Percentiles rank a stretch among this genome's conserved stretches.
Conservation (phyloP, 2,797 vertebrate genomes). For the Sebastolobus alascanus region DNA sequence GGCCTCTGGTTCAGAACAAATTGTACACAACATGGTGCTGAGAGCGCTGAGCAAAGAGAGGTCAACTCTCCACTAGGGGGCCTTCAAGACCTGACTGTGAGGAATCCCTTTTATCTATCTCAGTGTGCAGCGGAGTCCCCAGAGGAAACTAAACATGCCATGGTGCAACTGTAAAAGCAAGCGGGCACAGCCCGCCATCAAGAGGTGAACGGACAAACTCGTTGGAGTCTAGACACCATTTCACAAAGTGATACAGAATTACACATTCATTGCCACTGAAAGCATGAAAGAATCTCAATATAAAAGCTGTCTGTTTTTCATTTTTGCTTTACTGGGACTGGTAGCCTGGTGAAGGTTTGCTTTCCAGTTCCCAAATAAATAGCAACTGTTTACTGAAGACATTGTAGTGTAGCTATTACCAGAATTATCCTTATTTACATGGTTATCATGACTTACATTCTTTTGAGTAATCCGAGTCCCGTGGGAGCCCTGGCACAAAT, state of each 20-base stretch:
- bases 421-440: slow-evolving; percentile 81
- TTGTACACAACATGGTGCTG: slow-evolving; percentile 32
- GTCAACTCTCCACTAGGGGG: slow-evolving; percentile 71
- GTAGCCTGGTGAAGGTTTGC: slow-evolving; percentile 42
- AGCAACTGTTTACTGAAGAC: slow-evolving; percentile 55
- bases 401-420: slow-evolving; percentile 64
- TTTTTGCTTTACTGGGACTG: slow-evolving; percentile 63
- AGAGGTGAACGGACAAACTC: slow-evolving; percentile 58
- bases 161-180: slow-evolving; percentile 37
- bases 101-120: slow-evolving; percentile 59
- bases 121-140: slow-evolving; percentile 39
- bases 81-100: slow-evolving; percentile 55
- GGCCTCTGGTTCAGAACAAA: slow-evolving; percentile 66
- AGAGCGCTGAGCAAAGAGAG: slow-evolving; percentile 49
- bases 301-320: slow-evolving; percentile 66
- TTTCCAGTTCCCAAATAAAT: slow-evolving; percentile 47
- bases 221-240: slow-evolving; percentile 50
- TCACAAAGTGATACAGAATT: slow-evolving; percentile 66
- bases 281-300: slow-evolving; percentile 69
- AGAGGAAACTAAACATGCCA: no score
- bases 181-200: slow-evolving; percentile 60
- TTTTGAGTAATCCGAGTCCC: slow-evolving; percentile 77
- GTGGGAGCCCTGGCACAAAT: slow-evolving; percentile 73
- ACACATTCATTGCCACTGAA: slow-evolving; percentile 83
- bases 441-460: slow-evolving; percentile 84